phyloP scores from a whole-genome alignment of 2,797 vertebrate species.

The Coregonus ussuriensis region DNA sequence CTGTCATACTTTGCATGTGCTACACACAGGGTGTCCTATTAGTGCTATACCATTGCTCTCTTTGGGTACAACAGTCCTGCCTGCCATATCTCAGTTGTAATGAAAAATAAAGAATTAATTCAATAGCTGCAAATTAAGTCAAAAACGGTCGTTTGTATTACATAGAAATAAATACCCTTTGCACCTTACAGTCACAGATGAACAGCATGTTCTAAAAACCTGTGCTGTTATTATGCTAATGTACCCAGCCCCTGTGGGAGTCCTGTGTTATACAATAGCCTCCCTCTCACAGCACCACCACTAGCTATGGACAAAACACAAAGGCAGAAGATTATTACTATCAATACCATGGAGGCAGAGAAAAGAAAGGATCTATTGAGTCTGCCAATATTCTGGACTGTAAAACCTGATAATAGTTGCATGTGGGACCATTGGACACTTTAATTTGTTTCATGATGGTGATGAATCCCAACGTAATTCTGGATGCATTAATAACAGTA shows the following conservation, averaged over 20 bases:
- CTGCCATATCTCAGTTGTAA: neutral
- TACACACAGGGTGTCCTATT: neutral
- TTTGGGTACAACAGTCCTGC: neutral
- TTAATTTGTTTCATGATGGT: neutral
- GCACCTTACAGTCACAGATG: neutral
- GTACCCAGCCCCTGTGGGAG: neutral
- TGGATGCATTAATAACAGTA: neutral
- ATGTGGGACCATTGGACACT: too few species aligned
- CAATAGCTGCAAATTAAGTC: neutral
- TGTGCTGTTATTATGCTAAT: neutral
- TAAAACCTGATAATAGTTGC: neutral
- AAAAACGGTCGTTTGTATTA: neutral
- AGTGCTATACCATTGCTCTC: neutral
- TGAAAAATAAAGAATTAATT: too few species aligned
- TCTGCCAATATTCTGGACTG: neutral
- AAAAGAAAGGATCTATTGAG: neutral
- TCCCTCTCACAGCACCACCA: neutral
- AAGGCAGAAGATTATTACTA: neutral
- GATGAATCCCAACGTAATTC: neutral
- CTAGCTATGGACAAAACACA: neutral
- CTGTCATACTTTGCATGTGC: slow-evolving; percentile 23
- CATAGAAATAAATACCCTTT: neutral
- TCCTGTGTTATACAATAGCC: neutral
- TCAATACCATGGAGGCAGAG: neutral
- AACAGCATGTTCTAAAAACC: neutral